Conservation (phyloP, 2,888 invertebrate genomes). For the Congeria kusceri region DNA sequence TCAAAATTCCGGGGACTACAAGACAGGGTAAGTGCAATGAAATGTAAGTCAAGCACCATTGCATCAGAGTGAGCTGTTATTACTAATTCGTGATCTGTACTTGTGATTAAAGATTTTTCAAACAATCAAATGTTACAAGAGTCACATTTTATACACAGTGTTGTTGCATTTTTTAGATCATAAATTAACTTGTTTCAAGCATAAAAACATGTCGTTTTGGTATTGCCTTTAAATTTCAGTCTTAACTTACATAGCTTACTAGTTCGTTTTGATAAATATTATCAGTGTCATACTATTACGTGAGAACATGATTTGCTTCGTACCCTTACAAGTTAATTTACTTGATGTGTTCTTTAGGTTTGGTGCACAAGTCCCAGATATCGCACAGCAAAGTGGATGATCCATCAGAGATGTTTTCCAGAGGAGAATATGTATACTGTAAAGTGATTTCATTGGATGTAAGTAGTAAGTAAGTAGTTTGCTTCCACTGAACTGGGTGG, state of each 20-base stretch:
- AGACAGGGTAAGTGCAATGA: constrained; percentile 78
- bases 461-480: constrained; percentile 36
- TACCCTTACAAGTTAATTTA: neutral
- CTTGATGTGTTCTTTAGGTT: constrained; percentile 70
- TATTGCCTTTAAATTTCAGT: neutral
- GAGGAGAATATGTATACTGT: constrained; percentile 80
- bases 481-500: too few species aligned
- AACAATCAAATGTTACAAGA: neutral
- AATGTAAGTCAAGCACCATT: too few species aligned
- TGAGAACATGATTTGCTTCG: neutral
- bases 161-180: neutral
- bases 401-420: constrained; percentile 79
- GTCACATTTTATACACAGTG: neutral
- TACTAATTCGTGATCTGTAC: too few species aligned
- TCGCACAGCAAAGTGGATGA: constrained; percentile 80
- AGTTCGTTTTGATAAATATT: neutral
- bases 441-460: constrained; percentile 83
- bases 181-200: too few species aligned
- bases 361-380: constrained; percentile 84
- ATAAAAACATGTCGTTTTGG: too few species aligned
- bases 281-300: neutral
- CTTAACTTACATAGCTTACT: too few species aligned
- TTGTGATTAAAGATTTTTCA: too few species aligned
- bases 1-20: constrained; percentile 79
- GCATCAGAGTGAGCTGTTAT: too few species aligned